Conservation (phyloP, 2,113 vertebrate species). For the Upupa epops region DNA sequence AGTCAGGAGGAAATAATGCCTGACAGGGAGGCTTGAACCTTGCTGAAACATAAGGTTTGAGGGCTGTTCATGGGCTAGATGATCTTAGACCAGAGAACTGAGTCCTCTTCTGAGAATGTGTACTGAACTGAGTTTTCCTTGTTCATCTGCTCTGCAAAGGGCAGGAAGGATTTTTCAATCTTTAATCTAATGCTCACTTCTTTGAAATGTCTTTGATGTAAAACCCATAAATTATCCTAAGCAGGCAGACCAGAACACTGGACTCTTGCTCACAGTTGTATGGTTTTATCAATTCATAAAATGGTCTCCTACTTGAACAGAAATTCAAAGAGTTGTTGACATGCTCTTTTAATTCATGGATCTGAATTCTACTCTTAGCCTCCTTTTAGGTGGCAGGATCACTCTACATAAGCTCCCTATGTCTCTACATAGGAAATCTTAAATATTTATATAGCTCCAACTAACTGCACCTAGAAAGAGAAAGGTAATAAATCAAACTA, state of each 20-base stretch:
- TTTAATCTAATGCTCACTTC: background rate
- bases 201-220: background rate
- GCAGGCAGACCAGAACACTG: background rate
- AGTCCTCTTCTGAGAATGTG: background rate
- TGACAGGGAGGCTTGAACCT: background rate
- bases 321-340: background rate
- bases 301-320: background rate
- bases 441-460: background rate
- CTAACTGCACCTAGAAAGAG: background rate
- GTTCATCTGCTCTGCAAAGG: background rate
- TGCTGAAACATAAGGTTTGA: background rate
- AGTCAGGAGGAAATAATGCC: background rate
- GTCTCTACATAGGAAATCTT: background rate
- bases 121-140: background rate
- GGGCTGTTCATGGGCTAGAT: rapidly evolving
- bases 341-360: background rate
- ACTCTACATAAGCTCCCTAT: background rate
- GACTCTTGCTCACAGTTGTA: background rate
- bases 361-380: background rate
- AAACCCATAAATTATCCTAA: background rate
- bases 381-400: background rate
- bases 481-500: background rate
- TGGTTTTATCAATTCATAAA: background rate
- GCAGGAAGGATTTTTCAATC: background rate
- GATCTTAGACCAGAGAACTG: background rate